Evolutionary conservation across 2,888 invertebrate genomes (phyloP).

Genomic region (Hydraecia micacea): DNA sequence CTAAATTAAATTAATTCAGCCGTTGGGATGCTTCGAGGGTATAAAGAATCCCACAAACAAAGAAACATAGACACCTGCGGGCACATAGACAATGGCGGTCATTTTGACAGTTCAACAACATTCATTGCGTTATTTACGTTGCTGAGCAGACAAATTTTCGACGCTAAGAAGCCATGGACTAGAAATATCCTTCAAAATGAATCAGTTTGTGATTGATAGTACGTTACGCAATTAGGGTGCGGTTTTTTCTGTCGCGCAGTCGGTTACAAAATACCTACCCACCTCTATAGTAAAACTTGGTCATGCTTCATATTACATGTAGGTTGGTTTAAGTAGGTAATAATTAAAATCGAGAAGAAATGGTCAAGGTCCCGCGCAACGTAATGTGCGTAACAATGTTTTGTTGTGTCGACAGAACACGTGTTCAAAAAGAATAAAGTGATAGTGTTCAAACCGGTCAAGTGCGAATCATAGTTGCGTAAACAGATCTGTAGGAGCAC

Average conservation of each 20-base stretch:
- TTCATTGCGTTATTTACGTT: too few species aligned
- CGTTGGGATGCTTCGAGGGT: too few species aligned
- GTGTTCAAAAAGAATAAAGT: conserved; percentile 12
- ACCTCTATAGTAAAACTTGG: background rate
- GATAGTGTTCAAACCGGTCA: conserved; percentile 4
- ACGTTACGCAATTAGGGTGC: too few species aligned
- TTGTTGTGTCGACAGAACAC: conserved; percentile 28
- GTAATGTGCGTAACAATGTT: background rate
- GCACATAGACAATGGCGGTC: too few species aligned
- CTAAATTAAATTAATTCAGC: too few species aligned
- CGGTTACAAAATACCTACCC: background rate
- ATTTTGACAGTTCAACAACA: too few species aligned
- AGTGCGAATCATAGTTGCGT: background rate
- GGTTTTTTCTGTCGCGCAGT: background rate
- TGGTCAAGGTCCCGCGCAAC: conserved; percentile 19
- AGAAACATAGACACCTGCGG: too few species aligned
- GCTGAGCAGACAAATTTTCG: too few species aligned
- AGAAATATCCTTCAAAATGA: too few species aligned
- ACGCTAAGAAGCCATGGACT: too few species aligned
- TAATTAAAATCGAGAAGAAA: conserved; percentile 43
- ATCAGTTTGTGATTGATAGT: too few species aligned
- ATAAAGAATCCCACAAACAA: too few species aligned
- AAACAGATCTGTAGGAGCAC: background rate
- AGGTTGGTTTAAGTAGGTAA: background rate
- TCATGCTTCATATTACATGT: conserved; percentile 17